A percentile compares a stretch with the other conserved stretches of the same genome.
phyloP scores from a whole-genome alignment of 2,113 vertebrate species.

The Dryoscopus gambensis region DNA sequence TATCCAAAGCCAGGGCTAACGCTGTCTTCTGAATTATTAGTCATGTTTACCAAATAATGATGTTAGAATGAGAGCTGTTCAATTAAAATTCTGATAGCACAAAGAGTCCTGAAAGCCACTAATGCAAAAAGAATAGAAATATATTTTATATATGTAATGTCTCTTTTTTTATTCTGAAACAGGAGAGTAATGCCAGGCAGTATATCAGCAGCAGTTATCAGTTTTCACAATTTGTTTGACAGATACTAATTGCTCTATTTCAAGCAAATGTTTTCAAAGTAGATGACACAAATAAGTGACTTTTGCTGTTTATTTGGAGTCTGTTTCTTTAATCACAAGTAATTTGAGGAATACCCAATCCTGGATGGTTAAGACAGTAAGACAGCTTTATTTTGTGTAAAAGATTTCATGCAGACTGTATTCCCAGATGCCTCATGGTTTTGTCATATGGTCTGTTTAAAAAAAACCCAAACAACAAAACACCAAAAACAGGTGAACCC shows the following conservation, averaged over 20 bases:
- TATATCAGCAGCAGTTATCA: neutral
- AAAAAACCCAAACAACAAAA: neutral
- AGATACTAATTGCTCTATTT: constrained; percentile 34
- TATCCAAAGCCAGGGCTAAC: neutral
- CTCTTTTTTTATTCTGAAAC: neutral
- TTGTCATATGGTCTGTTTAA: neutral
- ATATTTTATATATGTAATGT: neutral
- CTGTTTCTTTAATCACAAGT: neutral
- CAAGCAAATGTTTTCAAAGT: neutral
- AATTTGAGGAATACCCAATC: neutral
- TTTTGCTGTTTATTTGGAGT: constrained; percentile 13
- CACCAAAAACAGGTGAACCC: neutral
- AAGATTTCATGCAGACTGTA: neutral
- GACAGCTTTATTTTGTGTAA: constrained; percentile 44
- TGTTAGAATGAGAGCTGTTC: neutral
- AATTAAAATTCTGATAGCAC: neutral
- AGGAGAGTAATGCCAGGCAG: neutral
- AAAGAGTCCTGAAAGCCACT: neutral
- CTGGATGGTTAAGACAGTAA: neutral
- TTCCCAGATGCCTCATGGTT: neutral
- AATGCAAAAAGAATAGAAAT: neutral
- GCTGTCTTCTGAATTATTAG: neutral
- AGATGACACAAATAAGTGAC: neutral
- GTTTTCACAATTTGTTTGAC: neutral
- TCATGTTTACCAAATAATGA: neutral